A percentile compares a stretch with the other conserved stretches of the same genome.
Evolutionary conservation across 1,140 invertebrate species (phyloP).

Genomic region (Helicoverpa zea): DNA sequence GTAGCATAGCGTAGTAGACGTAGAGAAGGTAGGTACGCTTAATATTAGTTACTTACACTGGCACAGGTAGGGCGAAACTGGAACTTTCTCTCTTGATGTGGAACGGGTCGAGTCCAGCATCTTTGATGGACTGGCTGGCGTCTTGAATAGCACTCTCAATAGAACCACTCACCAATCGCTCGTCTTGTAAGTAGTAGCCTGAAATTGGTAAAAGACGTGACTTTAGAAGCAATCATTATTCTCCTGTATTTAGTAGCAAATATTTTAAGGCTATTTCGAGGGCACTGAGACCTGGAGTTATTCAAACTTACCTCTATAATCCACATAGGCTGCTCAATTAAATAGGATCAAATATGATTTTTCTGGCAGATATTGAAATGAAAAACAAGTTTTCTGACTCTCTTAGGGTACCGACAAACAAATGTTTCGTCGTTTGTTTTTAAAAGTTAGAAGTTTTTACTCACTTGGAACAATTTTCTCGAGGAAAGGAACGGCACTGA

Average conservation of each 20-base stretch:
- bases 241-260: background rate
- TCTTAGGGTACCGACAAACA: no score
- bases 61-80: conserved; percentile 54
- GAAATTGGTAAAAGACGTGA: conserved; percentile 6
- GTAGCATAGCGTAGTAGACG: no score
- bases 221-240: background rate
- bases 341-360: no score
- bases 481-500: conserved; percentile 49
- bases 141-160: conserved; percentile 59
- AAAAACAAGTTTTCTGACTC: no score
- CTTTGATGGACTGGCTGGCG: conserved; percentile 50
- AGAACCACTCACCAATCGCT: conserved; percentile 54
- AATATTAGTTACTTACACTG: conserved; percentile 58
- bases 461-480: background rate
- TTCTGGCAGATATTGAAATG: no score
- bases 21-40: no score
- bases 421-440: no score
- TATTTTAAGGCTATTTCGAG: background rate
- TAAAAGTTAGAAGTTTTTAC: background rate
- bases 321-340: no score
- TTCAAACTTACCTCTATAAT: no score
- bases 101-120: conserved; percentile 63
- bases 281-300: no score
- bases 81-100: conserved; percentile 37
- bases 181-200: conserved; percentile 24